Evolutionary conservation across 2,888 invertebrate species (phyloP).

Genomic region (Litoditis marina): DNA sequence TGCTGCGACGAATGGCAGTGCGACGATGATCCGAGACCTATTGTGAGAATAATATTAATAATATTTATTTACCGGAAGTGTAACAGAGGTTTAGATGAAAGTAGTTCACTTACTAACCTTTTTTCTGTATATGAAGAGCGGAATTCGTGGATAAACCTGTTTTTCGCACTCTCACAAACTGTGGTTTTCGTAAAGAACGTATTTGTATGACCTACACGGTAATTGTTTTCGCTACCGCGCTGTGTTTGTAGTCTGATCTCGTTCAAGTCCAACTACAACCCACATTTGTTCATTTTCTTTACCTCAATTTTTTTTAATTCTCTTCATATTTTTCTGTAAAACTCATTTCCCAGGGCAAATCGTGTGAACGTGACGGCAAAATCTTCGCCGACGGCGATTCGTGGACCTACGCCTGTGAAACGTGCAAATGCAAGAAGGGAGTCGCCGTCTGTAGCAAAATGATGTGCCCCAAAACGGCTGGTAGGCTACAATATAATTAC

Average conservation of each 20-base stretch:
- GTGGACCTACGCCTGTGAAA: conserved; percentile 36
- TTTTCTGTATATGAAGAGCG: no score
- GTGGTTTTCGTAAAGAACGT: no score
- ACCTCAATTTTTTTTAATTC: no score
- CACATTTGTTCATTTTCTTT: no score
- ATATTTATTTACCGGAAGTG: no score
- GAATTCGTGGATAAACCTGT: no score
- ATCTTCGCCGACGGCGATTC: conserved; percentile 33
- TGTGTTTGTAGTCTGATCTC: conserved; percentile 1
- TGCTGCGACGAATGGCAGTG: conserved; percentile 55
- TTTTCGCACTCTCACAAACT: no score
- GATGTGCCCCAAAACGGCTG: conserved; percentile 43
- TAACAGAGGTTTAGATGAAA: no score
- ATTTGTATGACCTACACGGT: no score
- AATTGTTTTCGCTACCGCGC: no score
- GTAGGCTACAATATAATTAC: conserved; percentile 37
- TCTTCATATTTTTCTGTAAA: no score
- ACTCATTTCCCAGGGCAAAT: conserved; percentile 28
- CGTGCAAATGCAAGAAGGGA: conserved; percentile 50
- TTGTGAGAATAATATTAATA: no score
- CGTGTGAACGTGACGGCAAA: conserved; percentile 28
- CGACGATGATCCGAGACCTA: conserved; percentile 23
- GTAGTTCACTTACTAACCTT: not conserved
- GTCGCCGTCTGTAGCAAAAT: conserved; percentile 49
- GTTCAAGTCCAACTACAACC: not conserved